Evolutionary conservation across 2,797 vertebrate species (phyloP).

Genomic region (Lerista edwardsae): DNA sequence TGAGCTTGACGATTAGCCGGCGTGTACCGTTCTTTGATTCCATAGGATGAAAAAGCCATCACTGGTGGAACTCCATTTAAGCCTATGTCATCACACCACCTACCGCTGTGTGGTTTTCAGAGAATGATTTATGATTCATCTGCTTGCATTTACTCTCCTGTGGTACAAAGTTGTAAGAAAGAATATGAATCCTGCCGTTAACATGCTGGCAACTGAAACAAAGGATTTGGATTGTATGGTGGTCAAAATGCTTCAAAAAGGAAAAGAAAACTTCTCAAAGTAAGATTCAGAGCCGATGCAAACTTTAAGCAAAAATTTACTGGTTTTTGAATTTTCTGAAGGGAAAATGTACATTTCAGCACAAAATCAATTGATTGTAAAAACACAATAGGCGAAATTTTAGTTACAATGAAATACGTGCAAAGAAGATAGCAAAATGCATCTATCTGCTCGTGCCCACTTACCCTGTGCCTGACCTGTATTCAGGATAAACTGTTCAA

Average conservation of each 20-base stretch:
- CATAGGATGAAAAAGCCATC: neutral
- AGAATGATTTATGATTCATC: constrained; percentile 8
- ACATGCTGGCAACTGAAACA: neutral
- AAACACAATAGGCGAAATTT: neutral
- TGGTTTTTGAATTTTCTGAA: constrained; percentile 8
- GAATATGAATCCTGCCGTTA: neutral
- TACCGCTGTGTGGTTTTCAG: fast-evolving
- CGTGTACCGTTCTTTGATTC: neutral
- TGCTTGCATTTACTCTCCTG: neutral
- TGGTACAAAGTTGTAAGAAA: neutral
- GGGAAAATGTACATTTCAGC: neutral
- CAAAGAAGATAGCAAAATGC: too few relatives aligned
- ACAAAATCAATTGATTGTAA: neutral
- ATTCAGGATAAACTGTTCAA: neutral
- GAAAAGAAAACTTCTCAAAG: neutral
- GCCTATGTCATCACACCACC: neutral
- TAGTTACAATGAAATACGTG: too few relatives aligned
- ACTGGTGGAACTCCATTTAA: neutral
- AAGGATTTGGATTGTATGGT: constrained; percentile 17
- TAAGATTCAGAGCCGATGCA: neutral
- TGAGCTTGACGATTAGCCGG: neutral
- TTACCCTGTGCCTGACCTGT: neutral
- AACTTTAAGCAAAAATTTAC: neutral
- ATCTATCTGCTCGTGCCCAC: neutral
- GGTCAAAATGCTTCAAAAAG: constrained; percentile 13